phyloP scores from a whole-genome alignment of 2,888 invertebrate species.

The Carpatolechia fugitivella region DNA sequence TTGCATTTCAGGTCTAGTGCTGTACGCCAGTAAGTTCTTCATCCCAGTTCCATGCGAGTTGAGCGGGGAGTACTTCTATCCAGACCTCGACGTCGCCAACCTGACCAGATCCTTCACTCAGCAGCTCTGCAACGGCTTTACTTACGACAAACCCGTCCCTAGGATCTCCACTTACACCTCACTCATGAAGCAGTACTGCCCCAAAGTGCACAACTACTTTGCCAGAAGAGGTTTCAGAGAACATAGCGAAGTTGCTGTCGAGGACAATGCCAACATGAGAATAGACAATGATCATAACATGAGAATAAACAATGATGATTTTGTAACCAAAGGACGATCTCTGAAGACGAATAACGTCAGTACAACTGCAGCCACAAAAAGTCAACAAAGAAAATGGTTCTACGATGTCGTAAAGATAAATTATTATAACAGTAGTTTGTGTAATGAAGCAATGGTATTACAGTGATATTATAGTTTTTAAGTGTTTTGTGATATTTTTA shows the following conservation, averaged over 20 bases:
- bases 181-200: neutral
- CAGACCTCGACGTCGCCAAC: neutral
- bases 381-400: too few relatives aligned
- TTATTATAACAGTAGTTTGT: too few relatives aligned
- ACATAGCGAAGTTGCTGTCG: neutral
- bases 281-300: too few relatives aligned
- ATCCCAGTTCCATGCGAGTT: neutral
- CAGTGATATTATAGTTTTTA: too few relatives aligned
- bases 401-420: too few relatives aligned
- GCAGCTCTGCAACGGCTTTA: neutral
- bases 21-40: neutral
- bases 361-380: too few relatives aligned
- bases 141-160: neutral
- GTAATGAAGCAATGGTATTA: too few relatives aligned
- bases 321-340: too few relatives aligned
- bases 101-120: neutral
- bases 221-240: neutral
- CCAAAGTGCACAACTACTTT: neutral
- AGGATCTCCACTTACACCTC: neutral
- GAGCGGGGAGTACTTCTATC: neutral
- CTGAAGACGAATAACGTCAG: too few relatives aligned
- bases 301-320: too few relatives aligned
- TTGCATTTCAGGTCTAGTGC: neutral
- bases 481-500: too few relatives aligned
- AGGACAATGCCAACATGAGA: too few relatives aligned